A percentile compares a stretch with the other conserved stretches of the same genome.
phyloP scores from a whole-genome alignment of 2,888 invertebrate genomes.

The Thymelicus acteon region DNA sequence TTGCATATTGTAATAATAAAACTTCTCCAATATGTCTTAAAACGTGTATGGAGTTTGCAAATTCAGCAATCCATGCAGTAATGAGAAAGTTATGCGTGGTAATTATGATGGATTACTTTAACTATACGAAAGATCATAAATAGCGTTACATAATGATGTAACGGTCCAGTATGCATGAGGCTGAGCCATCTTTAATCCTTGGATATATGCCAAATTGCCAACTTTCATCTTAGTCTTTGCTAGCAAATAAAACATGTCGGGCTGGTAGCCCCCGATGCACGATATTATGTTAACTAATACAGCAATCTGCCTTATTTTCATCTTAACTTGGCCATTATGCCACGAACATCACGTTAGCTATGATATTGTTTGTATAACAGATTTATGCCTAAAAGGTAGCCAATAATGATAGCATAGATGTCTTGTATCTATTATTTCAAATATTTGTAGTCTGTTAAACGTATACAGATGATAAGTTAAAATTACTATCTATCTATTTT shows the following conservation, averaged over 20 bases:
- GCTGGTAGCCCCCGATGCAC: conserved; percentile 1
- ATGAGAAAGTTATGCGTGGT: neutral
- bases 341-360: neutral
- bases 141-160: neutral
- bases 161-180: conserved; percentile 8
- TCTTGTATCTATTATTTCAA: neutral
- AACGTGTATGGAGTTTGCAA: neutral
- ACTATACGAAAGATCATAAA: neutral
- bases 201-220: conserved; percentile 29
- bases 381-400: neutral
- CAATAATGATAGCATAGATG: neutral
- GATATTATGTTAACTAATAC: conserved; percentile 25
- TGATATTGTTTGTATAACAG: neutral
- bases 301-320: conserved; percentile 18
- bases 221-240: conserved; percentile 11
- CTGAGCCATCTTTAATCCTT: conserved; percentile 18
- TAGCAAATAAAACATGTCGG: conserved; percentile 25
- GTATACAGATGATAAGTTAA: too few relatives aligned
- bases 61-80: neutral
- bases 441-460: neutral
- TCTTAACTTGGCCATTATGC: conserved; percentile 9
- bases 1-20: neutral
- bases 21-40: neutral
- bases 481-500: too few relatives aligned
- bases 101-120: conserved; percentile 1